A percentile compares a stretch with the other conserved stretches of the same genome.
Conservation (phyloP, 2,888 invertebrate genomes). For the Fissipunctia ypsillon region DNA sequence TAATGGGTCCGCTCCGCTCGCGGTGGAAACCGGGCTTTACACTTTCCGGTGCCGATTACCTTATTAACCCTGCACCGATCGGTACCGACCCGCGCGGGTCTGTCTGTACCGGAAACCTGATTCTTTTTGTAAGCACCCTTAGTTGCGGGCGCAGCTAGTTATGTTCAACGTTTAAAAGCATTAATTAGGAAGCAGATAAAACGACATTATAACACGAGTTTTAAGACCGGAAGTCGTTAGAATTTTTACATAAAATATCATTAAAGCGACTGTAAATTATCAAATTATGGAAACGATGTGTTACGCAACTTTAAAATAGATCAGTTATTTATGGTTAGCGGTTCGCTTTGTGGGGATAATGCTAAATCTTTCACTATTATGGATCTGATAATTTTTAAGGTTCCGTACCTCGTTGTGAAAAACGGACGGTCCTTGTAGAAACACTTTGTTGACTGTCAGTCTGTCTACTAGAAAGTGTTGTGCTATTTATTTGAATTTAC, state of each 20-base stretch:
- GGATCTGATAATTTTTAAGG: neutral
- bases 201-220: constrained; percentile 19
- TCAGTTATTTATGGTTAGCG: constrained; percentile 30
- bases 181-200: constrained; percentile 37
- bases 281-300: constrained; percentile 25
- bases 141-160: neutral
- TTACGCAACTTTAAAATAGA: constrained; percentile 30
- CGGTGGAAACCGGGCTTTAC: too few relatives aligned
- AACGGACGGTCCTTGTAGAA: neutral
- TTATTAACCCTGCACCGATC: too few relatives aligned
- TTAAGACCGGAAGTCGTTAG: constrained; percentile 53
- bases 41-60: too few relatives aligned
- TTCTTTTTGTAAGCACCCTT: too few relatives aligned
- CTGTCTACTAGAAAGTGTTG: neutral
- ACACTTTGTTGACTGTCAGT: neutral
- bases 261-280: constrained; percentile 23
- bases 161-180: neutral
- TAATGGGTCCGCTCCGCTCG: too few relatives aligned
- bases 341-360: neutral
- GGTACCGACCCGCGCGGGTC: too few relatives aligned
- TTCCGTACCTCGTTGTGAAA: neutral
- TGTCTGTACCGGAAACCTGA: too few relatives aligned
- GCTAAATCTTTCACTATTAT: constrained; percentile 7
- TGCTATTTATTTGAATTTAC: neutral
- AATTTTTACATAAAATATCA: constrained; percentile 49